Percentiles rank a stretch among this genome's conserved stretches.
Evolutionary conservation across 2,888 invertebrate genomes (phyloP).

Genomic region (Lasioglossum pauxillum): DNA sequence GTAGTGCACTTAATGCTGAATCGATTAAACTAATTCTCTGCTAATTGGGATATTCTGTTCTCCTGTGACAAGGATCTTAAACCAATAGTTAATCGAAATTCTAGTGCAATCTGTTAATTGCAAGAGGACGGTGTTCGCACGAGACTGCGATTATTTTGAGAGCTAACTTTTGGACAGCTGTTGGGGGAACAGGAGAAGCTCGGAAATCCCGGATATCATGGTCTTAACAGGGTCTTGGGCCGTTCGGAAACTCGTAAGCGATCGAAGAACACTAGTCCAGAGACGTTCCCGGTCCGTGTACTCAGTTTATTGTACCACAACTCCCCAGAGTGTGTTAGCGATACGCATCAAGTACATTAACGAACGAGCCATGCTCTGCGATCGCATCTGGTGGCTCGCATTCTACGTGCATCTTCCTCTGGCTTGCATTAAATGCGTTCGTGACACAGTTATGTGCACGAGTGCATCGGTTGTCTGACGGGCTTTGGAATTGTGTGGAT

Average conservation of each 20-base stretch:
- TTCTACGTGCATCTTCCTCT: slow-evolving; percentile 21
- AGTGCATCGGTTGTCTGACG: slow-evolving; percentile 21
- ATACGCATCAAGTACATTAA: slow-evolving; percentile 60
- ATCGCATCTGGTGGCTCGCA: neutral
- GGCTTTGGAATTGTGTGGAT: neutral
- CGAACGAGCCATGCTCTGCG: slow-evolving; percentile 17
- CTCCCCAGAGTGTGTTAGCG: slow-evolving; percentile 12
- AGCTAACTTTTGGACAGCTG: neutral
- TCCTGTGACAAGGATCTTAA: neutral
- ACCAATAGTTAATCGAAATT: neutral
- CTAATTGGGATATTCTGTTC: neutral
- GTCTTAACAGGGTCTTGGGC: neutral
- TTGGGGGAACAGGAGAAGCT: neutral
- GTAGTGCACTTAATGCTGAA: neutral
- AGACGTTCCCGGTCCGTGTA: slow-evolving; percentile 7
- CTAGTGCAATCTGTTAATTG: slow-evolving; percentile 1
- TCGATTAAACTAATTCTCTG: neutral
- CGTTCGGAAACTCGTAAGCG: neutral
- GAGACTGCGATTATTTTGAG: neutral
- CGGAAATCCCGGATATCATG: neutral
- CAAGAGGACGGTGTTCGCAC: neutral
- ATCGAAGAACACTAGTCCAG: slow-evolving; percentile 3
- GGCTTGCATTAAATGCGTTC: slow-evolving; percentile 13
- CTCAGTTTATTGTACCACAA: slow-evolving; percentile 43
- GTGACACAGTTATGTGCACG: slow-evolving; percentile 4